Evolutionary conservation across 2,797 vertebrate genomes (phyloP), one percentile per base, ranked within the genome.

Genomic region (Falco novaeseelandiae): DNA sequence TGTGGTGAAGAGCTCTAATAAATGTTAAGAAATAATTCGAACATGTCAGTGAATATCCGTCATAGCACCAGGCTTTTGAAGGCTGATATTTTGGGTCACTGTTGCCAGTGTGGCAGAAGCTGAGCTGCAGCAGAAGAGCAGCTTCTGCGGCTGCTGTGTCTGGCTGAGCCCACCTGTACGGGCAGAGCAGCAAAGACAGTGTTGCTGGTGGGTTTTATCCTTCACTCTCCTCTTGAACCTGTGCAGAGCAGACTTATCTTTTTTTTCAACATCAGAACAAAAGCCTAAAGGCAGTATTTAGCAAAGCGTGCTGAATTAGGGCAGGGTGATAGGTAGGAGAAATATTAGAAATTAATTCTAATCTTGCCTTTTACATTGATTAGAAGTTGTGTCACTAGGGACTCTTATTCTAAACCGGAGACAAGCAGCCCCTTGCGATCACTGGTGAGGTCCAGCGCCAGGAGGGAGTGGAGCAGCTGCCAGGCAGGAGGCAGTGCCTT

Each of bases 11-110:
- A 74, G 61, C 49, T 83, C 5, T 66, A 46, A 40, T 36, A 71
- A 85, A 83, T 6, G 52, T 57, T 83, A 71, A 44, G 54, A 69
- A 77, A 69, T 51, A 67, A 65, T 74, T 92, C 49, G 71, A 44
- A 26, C 1, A 0, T 2, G 0, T 21, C 23, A 4, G 69, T 7
- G 65, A 48, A 25, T 52, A 55, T 49, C 49, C 52, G 49, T 61
- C 81, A 27, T 0, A 62, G 46, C 42, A 34, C 22, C 5, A 4
- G 27, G 7, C 21, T 74, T 78, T 0, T 34, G 18, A 59, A 71
- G 32, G 54, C 8, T 29, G 36, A 1, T 65, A 32, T 49, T 83
- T 86, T 8, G 34, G 38, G 69, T 44, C 32, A 57, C 65, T 52
- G 26, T 6, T 90, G 38, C 32, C 58, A 48, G 78, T 7, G 4